A percentile compares a stretch with the other conserved stretches of the same genome.
These are phyloP conservation scores for Dinomys branickii DNA, from an alignment of 2,113 vertebrate genomes.

Conservation along the genomic window DNA sequence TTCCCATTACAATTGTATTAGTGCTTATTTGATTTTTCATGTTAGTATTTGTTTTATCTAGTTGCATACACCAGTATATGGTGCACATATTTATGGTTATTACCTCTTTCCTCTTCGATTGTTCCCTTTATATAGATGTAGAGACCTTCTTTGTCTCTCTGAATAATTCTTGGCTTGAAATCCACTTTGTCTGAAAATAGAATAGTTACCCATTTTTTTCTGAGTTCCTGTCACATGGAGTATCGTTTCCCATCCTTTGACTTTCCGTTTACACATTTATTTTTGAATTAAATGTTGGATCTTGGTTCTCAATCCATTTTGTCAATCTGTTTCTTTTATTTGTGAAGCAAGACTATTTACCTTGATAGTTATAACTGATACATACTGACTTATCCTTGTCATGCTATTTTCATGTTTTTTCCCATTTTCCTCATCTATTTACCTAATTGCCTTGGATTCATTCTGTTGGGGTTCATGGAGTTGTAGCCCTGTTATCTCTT, in stretches of 20 bases:
- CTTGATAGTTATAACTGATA: not conserved
- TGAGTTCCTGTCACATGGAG: not conserved
- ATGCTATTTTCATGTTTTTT: not conserved
- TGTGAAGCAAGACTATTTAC: not conserved
- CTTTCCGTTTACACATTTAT: not conserved
- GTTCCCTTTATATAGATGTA: not conserved
- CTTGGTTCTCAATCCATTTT: not conserved
- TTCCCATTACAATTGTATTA: not conserved
- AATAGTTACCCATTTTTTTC: not conserved
- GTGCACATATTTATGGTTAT: not conserved
- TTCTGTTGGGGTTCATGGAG: not conserved
- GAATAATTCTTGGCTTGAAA: not conserved
- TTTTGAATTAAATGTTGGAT: not conserved
- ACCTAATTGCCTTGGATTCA: not conserved
- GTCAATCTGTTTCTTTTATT: not conserved
- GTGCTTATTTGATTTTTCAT: not conserved
- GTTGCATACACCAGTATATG: not conserved
- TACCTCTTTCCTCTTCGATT: not conserved
- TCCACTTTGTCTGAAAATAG: not conserved
- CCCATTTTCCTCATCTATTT: not conserved
- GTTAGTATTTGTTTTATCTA: not conserved
- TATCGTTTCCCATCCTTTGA: not conserved
- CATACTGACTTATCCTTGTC: not conserved
- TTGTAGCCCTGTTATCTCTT: not conserved
- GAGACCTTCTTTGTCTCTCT: not conserved